A percentile compares a stretch with the other conserved stretches of the same genome.
phyloP scores from a whole-genome alignment of 2,797 vertebrate species.

The Zenarchopterus dispar region DNA sequence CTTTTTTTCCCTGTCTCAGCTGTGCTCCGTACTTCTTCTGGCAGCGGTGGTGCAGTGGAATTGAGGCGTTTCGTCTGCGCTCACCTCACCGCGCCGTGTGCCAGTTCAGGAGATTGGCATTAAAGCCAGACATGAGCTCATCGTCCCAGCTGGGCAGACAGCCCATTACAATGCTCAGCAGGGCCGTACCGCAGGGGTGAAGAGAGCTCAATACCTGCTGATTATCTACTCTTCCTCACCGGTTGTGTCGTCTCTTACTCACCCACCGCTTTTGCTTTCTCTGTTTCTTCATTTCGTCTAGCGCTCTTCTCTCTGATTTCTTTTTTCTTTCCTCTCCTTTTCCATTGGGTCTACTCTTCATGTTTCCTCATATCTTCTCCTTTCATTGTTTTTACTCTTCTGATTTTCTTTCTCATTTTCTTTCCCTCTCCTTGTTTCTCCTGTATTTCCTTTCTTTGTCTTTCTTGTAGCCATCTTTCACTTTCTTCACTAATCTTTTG shows the following conservation, averaged over 20 bases:
- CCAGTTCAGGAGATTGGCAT: conserved; percentile 95
- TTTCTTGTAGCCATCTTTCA: too few species aligned
- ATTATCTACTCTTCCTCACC: conserved; percentile 84
- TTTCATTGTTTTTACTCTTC: background rate
- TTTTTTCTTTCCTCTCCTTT: conserved; percentile 27
- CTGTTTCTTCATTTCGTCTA: conserved; percentile 9
- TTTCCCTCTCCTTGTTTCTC: background rate
- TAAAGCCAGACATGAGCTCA: conserved; percentile 99
- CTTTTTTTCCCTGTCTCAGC: conserved; percentile 1
- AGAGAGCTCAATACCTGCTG: conserved; percentile 94
- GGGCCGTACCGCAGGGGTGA: conserved; percentile 88
- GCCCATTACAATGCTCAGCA: conserved; percentile 96
- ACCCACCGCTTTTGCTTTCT: conserved; percentile 35
- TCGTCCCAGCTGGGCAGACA: conserved; percentile 92
- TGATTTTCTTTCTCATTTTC: background rate
- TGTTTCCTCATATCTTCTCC: background rate
- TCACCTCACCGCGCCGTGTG: conserved; percentile 80
- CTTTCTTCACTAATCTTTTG: background rate
- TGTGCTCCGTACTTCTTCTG: conserved; percentile 43
- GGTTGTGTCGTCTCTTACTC: conserved; percentile 48
- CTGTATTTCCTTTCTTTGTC: background rate
- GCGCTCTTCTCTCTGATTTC: background rate
- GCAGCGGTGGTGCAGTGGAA: conserved; percentile 15
- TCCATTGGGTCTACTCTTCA: background rate
- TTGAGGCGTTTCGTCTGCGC: conserved; percentile 41